Evolutionary conservation across 2,888 invertebrate species (phyloP).

Genomic region (Epistrophe grossulariae): DNA sequence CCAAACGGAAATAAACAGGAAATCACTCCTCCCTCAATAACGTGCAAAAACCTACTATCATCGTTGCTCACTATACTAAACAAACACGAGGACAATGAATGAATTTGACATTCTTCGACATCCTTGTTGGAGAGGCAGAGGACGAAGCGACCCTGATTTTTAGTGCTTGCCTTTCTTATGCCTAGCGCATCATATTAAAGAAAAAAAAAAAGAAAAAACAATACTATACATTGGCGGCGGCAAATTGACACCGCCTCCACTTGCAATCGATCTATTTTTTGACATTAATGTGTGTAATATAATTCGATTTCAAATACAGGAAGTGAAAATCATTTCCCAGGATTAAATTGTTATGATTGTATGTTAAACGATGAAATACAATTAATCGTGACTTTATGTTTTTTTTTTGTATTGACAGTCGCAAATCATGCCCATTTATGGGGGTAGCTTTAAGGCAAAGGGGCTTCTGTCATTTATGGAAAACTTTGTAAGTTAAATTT

Average conservation of each 20-base stretch:
- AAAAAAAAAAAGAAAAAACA: slow-evolving; percentile 40
- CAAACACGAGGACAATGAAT: slow-evolving; percentile 9
- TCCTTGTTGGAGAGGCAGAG: too few species aligned
- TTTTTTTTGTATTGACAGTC: not conserved
- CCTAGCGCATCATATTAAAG: not conserved
- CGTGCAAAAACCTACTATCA: slow-evolving; percentile 16
- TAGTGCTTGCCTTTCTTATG: slow-evolving; percentile 24
- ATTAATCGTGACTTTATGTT: slow-evolving; percentile 42
- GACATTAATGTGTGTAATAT: slow-evolving; percentile 65
- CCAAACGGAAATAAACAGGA: slow-evolving; percentile 52
- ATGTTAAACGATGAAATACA: slow-evolving; percentile 28
- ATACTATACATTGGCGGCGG: slow-evolving; percentile 24
- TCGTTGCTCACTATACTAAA: not conserved
- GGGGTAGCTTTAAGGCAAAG: not conserved
- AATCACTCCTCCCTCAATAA: slow-evolving; percentile 27
- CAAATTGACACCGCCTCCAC: slow-evolving; percentile 29
- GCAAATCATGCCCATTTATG: slow-evolving; percentile 1
- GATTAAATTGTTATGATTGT: slow-evolving; percentile 28
- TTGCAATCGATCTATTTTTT: slow-evolving; percentile 58
- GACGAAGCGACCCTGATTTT: slow-evolving; percentile 36
- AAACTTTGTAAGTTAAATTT: too few species aligned
- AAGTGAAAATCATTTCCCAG: slow-evolving; percentile 40
- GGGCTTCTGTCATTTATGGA: not conserved
- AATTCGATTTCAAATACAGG: slow-evolving; percentile 39
- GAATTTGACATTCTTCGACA: slow-evolving; percentile 61